phyloP scores from a whole-genome alignment of 2,113 vertebrate genomes.

The Pedetes capensis region DNA sequence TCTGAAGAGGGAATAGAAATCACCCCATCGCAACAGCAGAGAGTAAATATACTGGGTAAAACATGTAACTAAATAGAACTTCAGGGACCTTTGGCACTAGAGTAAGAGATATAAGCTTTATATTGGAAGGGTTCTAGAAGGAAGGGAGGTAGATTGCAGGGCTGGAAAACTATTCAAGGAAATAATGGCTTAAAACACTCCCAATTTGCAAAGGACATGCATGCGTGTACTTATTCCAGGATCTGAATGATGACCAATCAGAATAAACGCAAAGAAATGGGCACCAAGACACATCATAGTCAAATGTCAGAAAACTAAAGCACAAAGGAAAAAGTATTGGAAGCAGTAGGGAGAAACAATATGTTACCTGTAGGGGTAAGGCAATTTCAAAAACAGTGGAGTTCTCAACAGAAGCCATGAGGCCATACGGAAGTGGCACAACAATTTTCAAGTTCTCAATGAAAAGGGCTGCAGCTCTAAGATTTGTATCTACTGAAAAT shows the following conservation, averaged over 20 bases:
- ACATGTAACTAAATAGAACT: too few relatives aligned
- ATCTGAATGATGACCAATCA: background rate
- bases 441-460: slow-evolving; percentile 33
- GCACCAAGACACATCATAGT: background rate
- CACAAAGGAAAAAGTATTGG: background rate
- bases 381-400: background rate
- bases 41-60: too few relatives aligned
- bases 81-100: background rate
- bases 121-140: too few relatives aligned
- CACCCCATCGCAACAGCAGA: too few relatives aligned
- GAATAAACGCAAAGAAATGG: background rate
- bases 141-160: rapidly evolving
- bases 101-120: background rate
- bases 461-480: background rate
- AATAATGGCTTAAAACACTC: background rate
- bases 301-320: background rate
- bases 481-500: background rate
- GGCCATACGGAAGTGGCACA: background rate
- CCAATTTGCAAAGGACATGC: background rate
- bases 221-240: background rate
- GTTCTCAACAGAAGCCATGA: background rate
- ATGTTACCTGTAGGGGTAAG: background rate
- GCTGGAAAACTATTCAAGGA: background rate
- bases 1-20: too few relatives aligned
- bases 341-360: background rate